Conservation (phyloP, 2,888 invertebrate genomes). For the Drosophila seclusa region DNA sequence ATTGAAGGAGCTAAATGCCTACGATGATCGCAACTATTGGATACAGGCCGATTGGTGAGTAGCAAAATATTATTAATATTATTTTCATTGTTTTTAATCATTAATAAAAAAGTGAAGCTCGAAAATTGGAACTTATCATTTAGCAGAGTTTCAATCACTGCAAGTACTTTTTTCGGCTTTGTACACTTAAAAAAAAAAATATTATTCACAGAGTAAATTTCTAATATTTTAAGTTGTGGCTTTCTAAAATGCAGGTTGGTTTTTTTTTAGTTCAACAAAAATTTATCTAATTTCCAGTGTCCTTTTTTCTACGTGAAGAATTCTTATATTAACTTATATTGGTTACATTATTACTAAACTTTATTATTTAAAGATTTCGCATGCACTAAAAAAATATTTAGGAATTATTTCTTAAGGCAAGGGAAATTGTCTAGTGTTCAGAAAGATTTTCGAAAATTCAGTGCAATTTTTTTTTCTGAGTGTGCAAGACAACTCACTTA, state of each 20-base stretch:
- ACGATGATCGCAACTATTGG: slow-evolving; percentile 84
- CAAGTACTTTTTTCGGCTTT: not conserved
- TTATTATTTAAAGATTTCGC: not conserved
- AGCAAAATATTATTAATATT: not conserved
- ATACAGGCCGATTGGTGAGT: slow-evolving; percentile 84
- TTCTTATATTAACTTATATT: too few species aligned
- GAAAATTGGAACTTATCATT: not conserved
- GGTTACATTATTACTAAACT: too few species aligned
- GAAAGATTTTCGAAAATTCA: not conserved
- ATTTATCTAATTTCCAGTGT: too few species aligned
- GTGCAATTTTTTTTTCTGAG: not conserved
- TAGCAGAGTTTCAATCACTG: not conserved
- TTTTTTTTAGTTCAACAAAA: too few species aligned
- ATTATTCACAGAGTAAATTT: too few species aligned
- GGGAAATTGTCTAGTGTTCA: not conserved
- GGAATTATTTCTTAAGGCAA: not conserved
- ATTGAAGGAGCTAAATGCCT: slow-evolving; percentile 83
- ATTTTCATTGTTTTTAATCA: not conserved
- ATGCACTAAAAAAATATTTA: not conserved
- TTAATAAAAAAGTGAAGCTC: not conserved
- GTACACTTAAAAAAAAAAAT: not conserved
- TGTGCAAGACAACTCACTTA: not conserved
- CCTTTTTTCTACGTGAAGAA: too few species aligned
- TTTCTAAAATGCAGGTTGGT: too few species aligned
- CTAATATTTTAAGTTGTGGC: not conserved